These are phyloP conservation scores for Agriopis aurantiaria DNA, from an alignment of 2,888 invertebrate species.

Conservation along the genomic window DNA sequence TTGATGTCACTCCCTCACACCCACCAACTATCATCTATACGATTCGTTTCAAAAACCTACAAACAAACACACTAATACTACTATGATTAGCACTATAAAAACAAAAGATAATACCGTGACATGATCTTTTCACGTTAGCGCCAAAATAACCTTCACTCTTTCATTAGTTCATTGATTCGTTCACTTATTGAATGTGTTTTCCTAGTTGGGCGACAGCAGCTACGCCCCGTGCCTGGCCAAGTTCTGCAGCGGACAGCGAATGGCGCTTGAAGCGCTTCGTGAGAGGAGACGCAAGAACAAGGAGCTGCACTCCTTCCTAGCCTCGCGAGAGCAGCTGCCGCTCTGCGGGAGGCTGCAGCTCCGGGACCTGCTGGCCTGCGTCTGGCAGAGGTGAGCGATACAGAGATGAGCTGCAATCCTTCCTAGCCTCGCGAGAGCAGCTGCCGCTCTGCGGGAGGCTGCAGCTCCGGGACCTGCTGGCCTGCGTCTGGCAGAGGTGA, in stretches of 20 bases:
- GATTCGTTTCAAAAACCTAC: too few species aligned
- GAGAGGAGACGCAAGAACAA: slow-evolving; percentile 91
- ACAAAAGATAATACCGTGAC: too few species aligned
- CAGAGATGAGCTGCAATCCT: too few species aligned
- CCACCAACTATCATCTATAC: too few species aligned
- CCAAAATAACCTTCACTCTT: not conserved
- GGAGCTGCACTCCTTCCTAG: slow-evolving; percentile 92
- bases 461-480: too few species aligned
- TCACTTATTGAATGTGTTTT: not conserved
- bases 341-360: slow-evolving; percentile 93
- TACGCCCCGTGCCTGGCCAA: slow-evolving; percentile 90
- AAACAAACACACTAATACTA: too few species aligned
- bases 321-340: slow-evolving; percentile 92
- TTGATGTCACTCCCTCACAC: too few species aligned
- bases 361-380: slow-evolving; percentile 89
- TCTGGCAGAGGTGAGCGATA: slow-evolving; percentile 77
- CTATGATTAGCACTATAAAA: too few species aligned
- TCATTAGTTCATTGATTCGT: not conserved
- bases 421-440: too few species aligned
- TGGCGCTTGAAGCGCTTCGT: slow-evolving; percentile 93
- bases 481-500: too few species aligned
- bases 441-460: too few species aligned
- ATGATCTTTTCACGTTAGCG: too few species aligned
- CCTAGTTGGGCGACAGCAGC: slow-evolving; percentile 90
- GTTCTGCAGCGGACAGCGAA: slow-evolving; percentile 96